These are phyloP conservation scores for Pollimyrus isidori DNA, from an alignment of 2,113 vertebrate genomes.

Conservation along the genomic window DNA sequence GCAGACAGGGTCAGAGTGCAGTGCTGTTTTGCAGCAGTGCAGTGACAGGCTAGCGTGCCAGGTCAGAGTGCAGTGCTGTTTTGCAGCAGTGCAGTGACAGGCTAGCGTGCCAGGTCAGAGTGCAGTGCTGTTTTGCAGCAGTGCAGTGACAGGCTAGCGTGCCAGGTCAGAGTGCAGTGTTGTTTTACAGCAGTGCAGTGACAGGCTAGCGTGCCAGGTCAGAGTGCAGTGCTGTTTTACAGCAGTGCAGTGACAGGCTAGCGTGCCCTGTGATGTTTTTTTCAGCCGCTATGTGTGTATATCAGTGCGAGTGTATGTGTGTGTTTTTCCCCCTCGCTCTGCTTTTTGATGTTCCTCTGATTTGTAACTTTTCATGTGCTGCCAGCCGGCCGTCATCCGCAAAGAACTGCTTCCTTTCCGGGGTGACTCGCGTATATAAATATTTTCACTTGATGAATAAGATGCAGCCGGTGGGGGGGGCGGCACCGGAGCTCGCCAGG, in stretches of 20 bases:
- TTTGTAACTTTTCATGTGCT: slow-evolving; percentile 63
- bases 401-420: slow-evolving; percentile 47
- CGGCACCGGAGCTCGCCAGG: slow-evolving; percentile 17
- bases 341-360: slow-evolving; percentile 52
- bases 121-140: too few relatives aligned
- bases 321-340: slow-evolving; percentile 51
- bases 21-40: neutral
- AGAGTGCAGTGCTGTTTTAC: neutral
- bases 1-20: too few relatives aligned
- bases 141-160: too few relatives aligned
- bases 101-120: too few relatives aligned
- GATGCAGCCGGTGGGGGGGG: slow-evolving; percentile 32
- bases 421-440: slow-evolving; percentile 55
- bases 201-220: neutral
- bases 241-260: neutral
- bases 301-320: slow-evolving; percentile 6
- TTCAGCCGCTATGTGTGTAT: neutral
- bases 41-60: neutral
- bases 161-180: too few relatives aligned
- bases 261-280: neutral
- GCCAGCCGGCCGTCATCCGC: slow-evolving; percentile 49
- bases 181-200: too few relatives aligned
- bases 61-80: too few relatives aligned
- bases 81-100: neutral
- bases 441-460: slow-evolving; percentile 71